Base-by-base conservation (phyloP, 2,113 vertebrate genomes). In the Mus pahari region DNA sequence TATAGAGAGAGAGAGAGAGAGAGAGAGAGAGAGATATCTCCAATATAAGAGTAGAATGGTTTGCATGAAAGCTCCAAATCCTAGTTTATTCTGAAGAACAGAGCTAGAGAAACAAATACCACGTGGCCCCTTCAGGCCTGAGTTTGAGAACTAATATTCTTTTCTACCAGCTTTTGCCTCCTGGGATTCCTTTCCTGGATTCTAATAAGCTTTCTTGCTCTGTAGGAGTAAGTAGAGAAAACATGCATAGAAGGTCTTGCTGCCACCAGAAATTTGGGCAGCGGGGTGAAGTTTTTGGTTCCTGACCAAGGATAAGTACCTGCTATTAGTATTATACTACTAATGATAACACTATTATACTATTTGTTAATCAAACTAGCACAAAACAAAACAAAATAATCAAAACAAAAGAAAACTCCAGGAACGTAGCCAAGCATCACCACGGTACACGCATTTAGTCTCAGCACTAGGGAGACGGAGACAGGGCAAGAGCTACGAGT, bases 61-160 rank as follows among this genome's bases (percentile, higher is more conserved):
- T 83, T n/a, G 33, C 28, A 91, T 7, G 60, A 55, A 94, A 96
- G 92, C 77, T 9, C 39, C 78, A 68, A 74, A 42, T 81, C 71
- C 20, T 31, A 33, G 0, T 83, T 93, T 90, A 39, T 87, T 74
- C n/a, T 50, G 92, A 90, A 90, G 33, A 33, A 84, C 3, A 83
- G n/a, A 93, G 36, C 36, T 93, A 19, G 39, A 75, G 55, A 87
- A 74, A 95, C 22, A 75, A 77, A 53, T 20, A 8, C 31, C 71
- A 48, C 4, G 0, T 62, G 42, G 0, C 36, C 53, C 39, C 58
- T 87, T 33, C 1, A 36, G 48, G 50, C 24, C 7, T 62, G 55
- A n/a, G 9, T 91, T 58, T 77, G 84, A 92, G 79, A 94, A 78
- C 22, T 9, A 4, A 58, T 53, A 45, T 58, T 74, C 28, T 83